Conservation (phyloP, 1,140 invertebrate species). For the Lordiphosa clarofinis region DNA sequence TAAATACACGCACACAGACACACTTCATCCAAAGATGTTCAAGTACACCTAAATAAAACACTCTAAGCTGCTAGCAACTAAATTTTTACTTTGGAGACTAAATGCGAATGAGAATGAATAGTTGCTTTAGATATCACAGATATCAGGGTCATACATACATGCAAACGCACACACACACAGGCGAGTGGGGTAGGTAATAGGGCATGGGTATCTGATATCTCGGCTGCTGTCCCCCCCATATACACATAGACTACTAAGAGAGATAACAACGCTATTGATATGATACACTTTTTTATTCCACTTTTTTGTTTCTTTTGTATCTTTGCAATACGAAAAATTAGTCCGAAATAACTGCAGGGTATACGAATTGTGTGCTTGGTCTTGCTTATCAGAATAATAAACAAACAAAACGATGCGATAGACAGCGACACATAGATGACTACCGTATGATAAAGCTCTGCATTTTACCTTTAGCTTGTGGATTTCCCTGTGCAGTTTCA, state of each 20-base stretch:
- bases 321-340: conserved; percentile 53
- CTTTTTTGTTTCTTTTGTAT: conserved; percentile 34
- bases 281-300: conserved; percentile 14
- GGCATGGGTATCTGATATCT: conserved; percentile 39
- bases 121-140: conserved; percentile 14
- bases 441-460: too few relatives aligned
- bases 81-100: background rate
- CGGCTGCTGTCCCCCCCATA: conserved; percentile 25
- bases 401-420: conserved; percentile 49
- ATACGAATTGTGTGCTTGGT: too few relatives aligned
- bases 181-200: conserved; percentile 25
- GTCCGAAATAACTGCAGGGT: too few relatives aligned
- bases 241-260: conserved; percentile 12
- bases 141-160: conserved; percentile 10
- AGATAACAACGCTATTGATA: conserved; percentile 64
- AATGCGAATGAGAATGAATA: conserved; percentile 5
- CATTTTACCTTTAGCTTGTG: conserved; percentile 82
- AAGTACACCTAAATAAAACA: conserved; percentile 31
- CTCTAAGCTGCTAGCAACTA: conserved; percentile 3
- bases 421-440: conserved; percentile 34
- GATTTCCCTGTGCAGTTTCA: conserved; percentile 82
- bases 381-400: too few relatives aligned
- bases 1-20: conserved; percentile 27
- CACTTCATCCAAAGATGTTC: background rate
- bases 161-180: background rate